Base-by-base conservation (phyloP, 2,797 vertebrate genomes). In the Pelobates cultripes region DNA sequence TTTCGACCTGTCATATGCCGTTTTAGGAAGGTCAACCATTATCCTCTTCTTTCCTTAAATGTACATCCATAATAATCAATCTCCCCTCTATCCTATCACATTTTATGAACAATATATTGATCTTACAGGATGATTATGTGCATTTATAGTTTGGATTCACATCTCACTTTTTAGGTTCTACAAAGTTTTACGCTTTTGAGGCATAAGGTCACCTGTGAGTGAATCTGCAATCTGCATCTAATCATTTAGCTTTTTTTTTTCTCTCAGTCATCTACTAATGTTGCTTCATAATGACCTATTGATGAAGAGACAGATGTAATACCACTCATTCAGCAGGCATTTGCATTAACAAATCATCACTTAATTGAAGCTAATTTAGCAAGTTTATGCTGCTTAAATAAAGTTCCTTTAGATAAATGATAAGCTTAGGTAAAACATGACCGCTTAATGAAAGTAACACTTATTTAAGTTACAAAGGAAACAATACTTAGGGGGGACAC, bases 371-470 rank as follows among this genome's bases (percentile, higher is more conserved):
- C 92, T 91, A 91, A 92, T 94, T 91, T 91, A 94, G 93, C 92
- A 93, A 93, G 91, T 94, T 94, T 94, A 94, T 93, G 92, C 90
- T 92, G 92, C 91, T 94, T 94, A 94, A 93, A 93, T 92, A 94
- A 93, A 93, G 93, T 94, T 93, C 87, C 90, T 91, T 93, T 92
- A 90, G 89, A 91, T 94, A 92, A 94, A 94, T 92, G 90, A 91
- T 89, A 1, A 89, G 55, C 85, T 72, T 88, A 88, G 87, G 84
- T 90, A 91, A 92, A 89, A 90, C 89, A 91, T 77, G 86, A 86
- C 67, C 88, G 87, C 83, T 90, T 92, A 89, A 87, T 81, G 88
- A 15, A 73, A 91, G 88, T 86, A 91, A 90, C 89, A 85, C 84
- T 86, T 7, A n/a, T 64, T 64, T 57, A 15, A 9, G 55, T 57